These are phyloP conservation scores for Rhyacophila evoluta DNA, from an alignment of 2,888 invertebrate species.

Conservation along the genomic window DNA sequence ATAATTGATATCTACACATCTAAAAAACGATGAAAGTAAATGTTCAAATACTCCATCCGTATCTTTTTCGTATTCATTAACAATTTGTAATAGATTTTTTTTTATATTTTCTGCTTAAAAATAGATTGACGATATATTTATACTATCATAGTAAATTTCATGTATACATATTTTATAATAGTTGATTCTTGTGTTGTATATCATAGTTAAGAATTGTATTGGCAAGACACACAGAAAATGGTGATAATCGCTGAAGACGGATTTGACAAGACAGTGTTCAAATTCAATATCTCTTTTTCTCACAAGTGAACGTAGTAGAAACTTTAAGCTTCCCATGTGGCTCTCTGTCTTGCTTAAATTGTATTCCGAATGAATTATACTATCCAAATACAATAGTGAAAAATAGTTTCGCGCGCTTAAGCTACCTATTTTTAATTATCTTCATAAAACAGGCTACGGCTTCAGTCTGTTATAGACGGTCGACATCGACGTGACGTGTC, in stretches of 20 bases:
- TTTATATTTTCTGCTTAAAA: no score
- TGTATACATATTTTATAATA: no score
- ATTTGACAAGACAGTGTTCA: not conserved
- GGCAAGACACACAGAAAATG: not conserved
- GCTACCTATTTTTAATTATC: slow-evolving; percentile 23
- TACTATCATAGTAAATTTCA: no score
- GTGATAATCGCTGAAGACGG: not conserved
- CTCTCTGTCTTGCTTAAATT: not conserved
- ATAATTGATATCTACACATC: no score
- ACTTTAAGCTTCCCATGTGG: not conserved
- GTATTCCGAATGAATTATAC: slow-evolving; percentile 26
- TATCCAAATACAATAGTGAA: slow-evolving; percentile 16
- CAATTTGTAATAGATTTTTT: no score
- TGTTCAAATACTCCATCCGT: no score
- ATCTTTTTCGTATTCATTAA: no score
- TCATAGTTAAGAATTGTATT: no score
- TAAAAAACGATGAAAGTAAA: no score
- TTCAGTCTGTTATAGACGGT: not conserved
- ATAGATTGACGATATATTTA: no score
- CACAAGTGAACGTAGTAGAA: not conserved
- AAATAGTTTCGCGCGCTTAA: not conserved
- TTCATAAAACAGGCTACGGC: not conserved
- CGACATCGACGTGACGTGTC: not conserved
- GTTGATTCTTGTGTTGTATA: no score
- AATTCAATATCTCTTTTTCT: not conserved